These are phyloP conservation scores for Callinectes sapidus DNA, from an alignment of 2,888 invertebrate species.

Conservation along the genomic window DNA sequence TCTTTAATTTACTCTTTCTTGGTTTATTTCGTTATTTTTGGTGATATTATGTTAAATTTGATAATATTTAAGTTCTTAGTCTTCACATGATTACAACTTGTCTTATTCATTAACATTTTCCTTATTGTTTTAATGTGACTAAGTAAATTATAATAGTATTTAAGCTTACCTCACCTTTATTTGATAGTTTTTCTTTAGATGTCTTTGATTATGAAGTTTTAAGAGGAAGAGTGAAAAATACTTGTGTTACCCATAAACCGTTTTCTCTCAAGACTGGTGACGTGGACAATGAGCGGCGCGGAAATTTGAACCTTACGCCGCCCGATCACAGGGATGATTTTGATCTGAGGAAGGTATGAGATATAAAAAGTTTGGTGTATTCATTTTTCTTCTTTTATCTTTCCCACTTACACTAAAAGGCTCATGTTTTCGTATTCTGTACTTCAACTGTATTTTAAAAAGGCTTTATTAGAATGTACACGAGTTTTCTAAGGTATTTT, in stretches of 20 bases:
- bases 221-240: not conserved
- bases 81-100: no score
- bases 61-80: no score
- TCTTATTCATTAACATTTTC: not conserved
- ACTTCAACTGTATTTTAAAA: no score
- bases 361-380: not conserved
- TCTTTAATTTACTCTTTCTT: no score
- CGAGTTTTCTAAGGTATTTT: no score
- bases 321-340: not conserved
- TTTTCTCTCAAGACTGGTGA: conserved; percentile 11
- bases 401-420: no score
- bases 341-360: not conserved
- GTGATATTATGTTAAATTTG: no score
- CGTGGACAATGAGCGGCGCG: not conserved
- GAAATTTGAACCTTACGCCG: not conserved
- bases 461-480: no score
- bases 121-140: not conserved
- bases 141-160: not conserved
- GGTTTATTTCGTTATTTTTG: no score
- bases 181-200: not conserved
- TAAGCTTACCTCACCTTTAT: not conserved
- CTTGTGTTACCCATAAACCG: not conserved
- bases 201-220: not conserved
- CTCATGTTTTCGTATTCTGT: no score
- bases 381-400: not conserved